Evolutionary conservation across 2,888 invertebrate genomes (phyloP), one percentile per base, ranked within the genome.

Genomic region (Spodoptera exigua): DNA sequence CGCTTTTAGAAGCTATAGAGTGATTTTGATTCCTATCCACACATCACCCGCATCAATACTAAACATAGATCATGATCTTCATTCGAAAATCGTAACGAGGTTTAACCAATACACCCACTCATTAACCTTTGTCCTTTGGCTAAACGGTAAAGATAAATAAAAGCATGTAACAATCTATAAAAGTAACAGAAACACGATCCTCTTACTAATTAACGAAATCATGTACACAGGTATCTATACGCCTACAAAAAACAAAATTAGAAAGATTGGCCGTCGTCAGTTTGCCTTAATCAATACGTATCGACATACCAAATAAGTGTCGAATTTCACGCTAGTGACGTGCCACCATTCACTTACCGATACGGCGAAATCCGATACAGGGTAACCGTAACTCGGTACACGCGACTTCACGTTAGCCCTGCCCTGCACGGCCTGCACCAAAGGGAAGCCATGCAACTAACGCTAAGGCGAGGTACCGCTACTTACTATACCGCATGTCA

Each of bases 401-500:
- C 27, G 27, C 21, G 21, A 21, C 27, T 27, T 9, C 27, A 27
- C 27, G 27, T 27, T 27, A 9, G 27, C 27, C 27, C 16, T 40
- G 17, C 17, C 12, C 17, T 16, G 53, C 43, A 49, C 37, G 44
- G 37, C 27, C 41, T 36, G 44, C 34, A 32, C 27, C 43, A 27
- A 51, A 65, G 56, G 45, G 77, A 79, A 77, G 64, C 78, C 78
- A 56, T 70, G 49, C 45, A 41, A 68, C 27, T 27, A 27, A 27
- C 27, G 27, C 27, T 27, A 41, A 16, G 3, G 36, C 39, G 12
- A 48, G 39, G 40, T 48, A 57, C 46, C 44, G 55, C 32, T 70
- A 70, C 43, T 47, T 59, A 61, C 27, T 46, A 27, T 7, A 45
- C 48, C 47, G 34, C 16, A 53, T 62, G 63, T 40, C 36, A 47